Conservation (phyloP, 2,113 vertebrate species). For the Australoheros scitulus region DNA sequence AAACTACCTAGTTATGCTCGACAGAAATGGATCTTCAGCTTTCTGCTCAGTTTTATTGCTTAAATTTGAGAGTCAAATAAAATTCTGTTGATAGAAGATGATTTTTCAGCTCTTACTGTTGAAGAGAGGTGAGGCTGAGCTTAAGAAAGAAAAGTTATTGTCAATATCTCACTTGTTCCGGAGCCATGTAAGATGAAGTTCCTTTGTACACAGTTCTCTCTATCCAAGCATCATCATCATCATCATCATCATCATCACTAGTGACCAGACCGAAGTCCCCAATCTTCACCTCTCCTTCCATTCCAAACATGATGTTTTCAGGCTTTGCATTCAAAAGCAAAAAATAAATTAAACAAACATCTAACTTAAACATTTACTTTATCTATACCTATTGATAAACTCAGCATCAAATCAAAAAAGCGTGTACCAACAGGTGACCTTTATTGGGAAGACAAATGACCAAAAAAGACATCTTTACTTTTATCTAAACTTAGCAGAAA, state of each 20-base stretch:
- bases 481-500: too few species aligned
- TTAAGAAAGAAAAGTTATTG: accelerated
- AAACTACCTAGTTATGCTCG: background rate
- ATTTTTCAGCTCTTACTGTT: background rate
- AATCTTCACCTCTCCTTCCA: too few species aligned
- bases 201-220: conserved; percentile 67
- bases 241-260: background rate
- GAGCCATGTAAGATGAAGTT: conserved; percentile 78
- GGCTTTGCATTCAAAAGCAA: background rate
- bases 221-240: background rate
- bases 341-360: background rate
- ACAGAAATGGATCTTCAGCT: accelerated
- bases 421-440: too few species aligned
- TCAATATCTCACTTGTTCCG: conserved; percentile 72
- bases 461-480: background rate
- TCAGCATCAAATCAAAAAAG: too few species aligned
- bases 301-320: too few species aligned
- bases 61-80: background rate
- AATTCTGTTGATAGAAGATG: accelerated
- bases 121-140: background rate
- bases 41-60: accelerated
- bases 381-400: too few species aligned
- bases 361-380: background rate
- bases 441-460: too few species aligned
- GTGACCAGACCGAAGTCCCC: too few species aligned